These are phyloP conservation scores for Microtus oregoni DNA, from an alignment of 2,113 vertebrate species.

Conservation along the genomic window DNA sequence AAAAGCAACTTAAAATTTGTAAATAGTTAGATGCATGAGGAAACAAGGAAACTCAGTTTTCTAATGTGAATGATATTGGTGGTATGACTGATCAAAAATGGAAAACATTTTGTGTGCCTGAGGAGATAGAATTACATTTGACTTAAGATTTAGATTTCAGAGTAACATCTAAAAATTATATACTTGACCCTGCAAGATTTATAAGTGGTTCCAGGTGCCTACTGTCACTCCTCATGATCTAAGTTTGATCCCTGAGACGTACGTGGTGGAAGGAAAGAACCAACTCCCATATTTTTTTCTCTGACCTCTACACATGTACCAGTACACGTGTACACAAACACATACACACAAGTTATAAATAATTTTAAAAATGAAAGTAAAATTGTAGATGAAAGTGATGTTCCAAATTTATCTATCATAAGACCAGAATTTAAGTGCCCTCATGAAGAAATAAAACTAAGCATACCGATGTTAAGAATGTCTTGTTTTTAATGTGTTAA, in stretches of 20 bases:
- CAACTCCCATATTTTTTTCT: background rate
- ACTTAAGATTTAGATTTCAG: background rate
- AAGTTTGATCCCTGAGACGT: background rate
- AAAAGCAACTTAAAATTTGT: background rate
- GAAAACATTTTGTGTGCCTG: background rate
- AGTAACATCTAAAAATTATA: background rate
- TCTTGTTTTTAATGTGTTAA: background rate
- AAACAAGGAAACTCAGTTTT: background rate
- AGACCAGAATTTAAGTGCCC: background rate
- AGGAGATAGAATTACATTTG: background rate
- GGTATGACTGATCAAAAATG: constrained; percentile 2
- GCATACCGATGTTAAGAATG: background rate
- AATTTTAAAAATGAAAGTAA: background rate
- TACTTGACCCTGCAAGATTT: background rate
- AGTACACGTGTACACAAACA: background rate
- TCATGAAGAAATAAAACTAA: background rate
- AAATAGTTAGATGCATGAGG: background rate
- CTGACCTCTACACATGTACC: background rate
- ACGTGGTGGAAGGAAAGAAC: background rate
- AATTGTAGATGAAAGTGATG: background rate
- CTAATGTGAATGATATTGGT: background rate
- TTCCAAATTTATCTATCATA: constrained; percentile 30
- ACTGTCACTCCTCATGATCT: background rate
- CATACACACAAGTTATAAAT: background rate
- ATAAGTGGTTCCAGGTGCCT: background rate